A percentile compares a stretch with the other conserved stretches of the same genome.
Evolutionary conservation across 2,888 invertebrate species (phyloP).

Genomic region (Hypomecis atomaria): DNA sequence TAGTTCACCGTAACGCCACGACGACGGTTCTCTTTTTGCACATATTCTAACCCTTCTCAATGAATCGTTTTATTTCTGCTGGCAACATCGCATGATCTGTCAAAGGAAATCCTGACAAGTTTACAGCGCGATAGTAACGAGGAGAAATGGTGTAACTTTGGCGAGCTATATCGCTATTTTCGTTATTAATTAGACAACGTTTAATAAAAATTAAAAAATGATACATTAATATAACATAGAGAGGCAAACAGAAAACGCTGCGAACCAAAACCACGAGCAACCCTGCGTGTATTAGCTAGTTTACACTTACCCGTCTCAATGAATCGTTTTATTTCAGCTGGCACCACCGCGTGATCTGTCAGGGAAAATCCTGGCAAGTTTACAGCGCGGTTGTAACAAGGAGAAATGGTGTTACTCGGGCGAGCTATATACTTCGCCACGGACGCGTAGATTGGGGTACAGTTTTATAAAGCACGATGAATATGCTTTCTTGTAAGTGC

Average conservation of each 20-base stretch:
- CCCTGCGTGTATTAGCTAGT: not conserved
- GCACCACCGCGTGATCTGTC: slow-evolving; percentile 29
- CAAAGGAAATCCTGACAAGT: slow-evolving; percentile 31
- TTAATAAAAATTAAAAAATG: too few species aligned
- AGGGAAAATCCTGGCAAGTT: slow-evolving; percentile 31
- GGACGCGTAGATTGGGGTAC: not conserved
- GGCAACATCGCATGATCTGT: slow-evolving; percentile 28
- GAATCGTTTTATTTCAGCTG: slow-evolving; percentile 25
- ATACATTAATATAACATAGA: too few species aligned
- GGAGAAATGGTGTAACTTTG: slow-evolving; percentile 27
- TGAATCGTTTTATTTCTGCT: slow-evolving; percentile 24
- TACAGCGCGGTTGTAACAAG: slow-evolving; percentile 28
- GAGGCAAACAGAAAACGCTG: too few species aligned
- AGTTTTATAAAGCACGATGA: slow-evolving; percentile 9
- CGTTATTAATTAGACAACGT: too few species aligned
- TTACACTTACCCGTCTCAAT: slow-evolving; percentile 2
- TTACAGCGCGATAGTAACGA: slow-evolving; percentile 28
- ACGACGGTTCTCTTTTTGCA: too few species aligned
- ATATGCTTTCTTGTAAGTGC: not conserved
- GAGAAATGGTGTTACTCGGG: slow-evolving; percentile 27
- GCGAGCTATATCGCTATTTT: slow-evolving; percentile 21
- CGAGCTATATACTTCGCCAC: slow-evolving; percentile 12
- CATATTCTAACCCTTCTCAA: slow-evolving; percentile 2
- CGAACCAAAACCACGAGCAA: too few species aligned
- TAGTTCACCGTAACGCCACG: too few species aligned